Percentiles rank a stretch among this genome's conserved stretches.
Evolutionary conservation across 2,888 invertebrate genomes (phyloP).

Genomic region (Chydorus sphaericus): DNA sequence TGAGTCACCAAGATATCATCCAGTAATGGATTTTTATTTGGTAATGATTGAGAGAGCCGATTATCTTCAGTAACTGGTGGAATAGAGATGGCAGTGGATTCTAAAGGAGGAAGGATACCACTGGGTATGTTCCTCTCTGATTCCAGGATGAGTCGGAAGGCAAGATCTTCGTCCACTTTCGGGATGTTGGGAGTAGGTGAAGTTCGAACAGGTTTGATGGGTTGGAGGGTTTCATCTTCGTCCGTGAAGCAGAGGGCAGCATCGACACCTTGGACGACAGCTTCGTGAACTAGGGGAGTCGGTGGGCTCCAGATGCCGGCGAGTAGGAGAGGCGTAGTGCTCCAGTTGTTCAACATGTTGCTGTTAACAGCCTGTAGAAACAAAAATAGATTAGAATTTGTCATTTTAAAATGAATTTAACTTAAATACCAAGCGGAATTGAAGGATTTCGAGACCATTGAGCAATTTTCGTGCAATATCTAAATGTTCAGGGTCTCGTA

Average conservation of each 20-base stretch:
- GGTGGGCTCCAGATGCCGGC: constrained; percentile 76
- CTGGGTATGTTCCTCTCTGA: constrained; percentile 7
- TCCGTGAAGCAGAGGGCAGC: constrained; percentile 48
- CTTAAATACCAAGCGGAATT: constrained; percentile 31
- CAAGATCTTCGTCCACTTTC: constrained; percentile 11
- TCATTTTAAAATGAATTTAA: not conserved
- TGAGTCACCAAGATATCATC: not conserved
- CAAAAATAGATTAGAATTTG: constrained; percentile 27
- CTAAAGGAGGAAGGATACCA: not conserved
- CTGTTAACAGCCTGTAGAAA: constrained; percentile 51
- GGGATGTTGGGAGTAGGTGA: not conserved
- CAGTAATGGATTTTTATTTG: not conserved
- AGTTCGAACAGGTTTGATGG: not conserved
- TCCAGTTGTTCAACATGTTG: constrained; percentile 79
- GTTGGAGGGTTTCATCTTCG: constrained; percentile 23
- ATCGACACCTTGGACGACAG: constrained; percentile 45
- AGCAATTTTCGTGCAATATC: constrained; percentile 60
- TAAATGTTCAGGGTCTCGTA: constrained; percentile 65
- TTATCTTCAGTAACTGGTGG: not conserved
- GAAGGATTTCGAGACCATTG: constrained; percentile 49
- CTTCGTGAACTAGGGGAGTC: constrained; percentile 56
- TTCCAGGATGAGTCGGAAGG: constrained; percentile 10
- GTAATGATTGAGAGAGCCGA: not conserved
- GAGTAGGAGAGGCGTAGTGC: constrained; percentile 60
- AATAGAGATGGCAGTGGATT: not conserved